Evolutionary conservation across 1,140 invertebrate species (phyloP), one percentile per base, ranked within the genome.

Genomic region (Macrostomum lignano): DNA sequence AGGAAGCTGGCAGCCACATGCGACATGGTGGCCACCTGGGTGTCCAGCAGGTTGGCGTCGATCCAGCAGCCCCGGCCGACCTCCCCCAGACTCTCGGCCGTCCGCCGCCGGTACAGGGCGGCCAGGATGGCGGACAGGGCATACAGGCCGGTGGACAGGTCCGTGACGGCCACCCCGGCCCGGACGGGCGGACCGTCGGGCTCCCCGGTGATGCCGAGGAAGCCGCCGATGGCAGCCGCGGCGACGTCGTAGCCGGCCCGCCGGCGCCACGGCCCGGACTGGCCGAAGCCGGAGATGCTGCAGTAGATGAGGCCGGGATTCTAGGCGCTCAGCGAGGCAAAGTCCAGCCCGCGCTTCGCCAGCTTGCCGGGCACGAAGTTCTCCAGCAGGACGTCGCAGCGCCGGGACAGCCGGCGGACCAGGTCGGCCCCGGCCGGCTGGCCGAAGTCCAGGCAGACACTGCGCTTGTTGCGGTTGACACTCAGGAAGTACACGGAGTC

Each of bases 51-150:
- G 60, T 88, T 70, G 43, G 77, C 82, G 40, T 88, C 75, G 37
- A 94, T 78, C 60, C 75, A 77, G 44, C 88, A 78, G 3, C 84
- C 84, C n/a, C n/a, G n/a, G n/a, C n/a, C n/a, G n/a, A n/a, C n/a
- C n/a, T n/a, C n/a, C n/a, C n/a, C n/a, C n/a, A n/a, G n/a, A n/a
- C n/a, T n/a, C 5, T 17, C 26, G 2, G 74, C 82, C 42, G 66
- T 67, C 3, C 63, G 47, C 38, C 75, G 61, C 42, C 81, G 67
- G 23, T 79, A 52, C 7, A 93, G 49, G 2, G 82, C 82, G 10
- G 81, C 75, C 58, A 93, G 61, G 31, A 93, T 88, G 1, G 82
- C 77, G n/a, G 79, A 78, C 51, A 84, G 74, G 4, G 79, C 78
- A 53, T 84, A 86, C 1, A 93, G 54, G 0, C 82, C 84, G 1